Conservation (phyloP, 2,113 vertebrate genomes). For the Lamprologus sp. region DNA sequence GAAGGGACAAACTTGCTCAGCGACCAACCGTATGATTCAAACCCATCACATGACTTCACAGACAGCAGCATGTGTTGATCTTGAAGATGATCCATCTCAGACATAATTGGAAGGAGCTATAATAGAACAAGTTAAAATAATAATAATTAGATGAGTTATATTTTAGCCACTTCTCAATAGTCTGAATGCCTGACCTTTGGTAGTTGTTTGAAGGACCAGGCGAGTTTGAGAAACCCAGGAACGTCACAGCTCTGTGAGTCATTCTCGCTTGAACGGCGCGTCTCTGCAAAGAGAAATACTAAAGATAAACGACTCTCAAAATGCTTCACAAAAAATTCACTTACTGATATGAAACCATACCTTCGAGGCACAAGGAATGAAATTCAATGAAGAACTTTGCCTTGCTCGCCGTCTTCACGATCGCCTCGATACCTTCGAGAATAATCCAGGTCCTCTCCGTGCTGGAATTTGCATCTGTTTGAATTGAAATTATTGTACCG, state of each 20-base stretch:
- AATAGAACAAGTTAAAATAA: neutral
- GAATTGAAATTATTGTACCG: neutral
- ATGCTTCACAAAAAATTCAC: neutral
- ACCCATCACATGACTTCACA: constrained; percentile 82
- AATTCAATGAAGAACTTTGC: constrained; percentile 86
- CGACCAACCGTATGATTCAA: constrained; percentile 81
- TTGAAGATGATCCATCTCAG: constrained; percentile 77
- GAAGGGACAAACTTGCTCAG: neutral
- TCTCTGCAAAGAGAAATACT: constrained; percentile 61
- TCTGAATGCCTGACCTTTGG: constrained; percentile 69
- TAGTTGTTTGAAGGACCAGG: constrained; percentile 79
- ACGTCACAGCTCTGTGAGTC: constrained; percentile 78
- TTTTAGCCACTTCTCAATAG: neutral
- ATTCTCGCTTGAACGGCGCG: constrained; percentile 76
- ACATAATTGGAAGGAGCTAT: constrained; percentile 75
- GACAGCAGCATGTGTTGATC: constrained; percentile 83
- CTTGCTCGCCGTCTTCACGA: constrained; percentile 80
- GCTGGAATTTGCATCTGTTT: constrained; percentile 50
- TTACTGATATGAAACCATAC: constrained; percentile 22
- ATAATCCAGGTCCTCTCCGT: constrained; percentile 75
- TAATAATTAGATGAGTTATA: neutral
- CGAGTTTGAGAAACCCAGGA: constrained; percentile 78
- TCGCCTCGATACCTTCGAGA: constrained; percentile 77
- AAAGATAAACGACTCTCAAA: fast-evolving
- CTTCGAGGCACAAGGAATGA: constrained; percentile 79